Evolutionary conservation across 2,888 invertebrate genomes (phyloP), one percentile per base, ranked within the genome.

Genomic region (Campopleginae sp.): DNA sequence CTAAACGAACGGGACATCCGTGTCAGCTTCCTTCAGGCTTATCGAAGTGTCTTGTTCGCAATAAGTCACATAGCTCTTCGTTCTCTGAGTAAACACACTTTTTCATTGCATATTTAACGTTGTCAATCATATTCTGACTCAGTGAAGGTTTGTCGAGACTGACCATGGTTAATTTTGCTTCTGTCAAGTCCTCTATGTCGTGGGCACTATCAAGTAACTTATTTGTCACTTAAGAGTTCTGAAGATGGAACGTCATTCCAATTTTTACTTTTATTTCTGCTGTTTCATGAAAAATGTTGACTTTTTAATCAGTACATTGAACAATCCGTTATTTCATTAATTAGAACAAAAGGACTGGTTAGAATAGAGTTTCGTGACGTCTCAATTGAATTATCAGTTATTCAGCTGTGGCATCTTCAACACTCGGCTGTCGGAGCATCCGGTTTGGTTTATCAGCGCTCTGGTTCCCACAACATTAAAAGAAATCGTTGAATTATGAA

Each of bases 1-100:
- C 83, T 71, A 44, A 31, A 27, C 23, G 10, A 31, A 71, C 84
- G 80, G 83, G 83, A 83, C 71, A 58, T 76, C 46, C 75, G 65
- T 63, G 51, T 31, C 46, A n/a, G 75, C 42, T 19, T 23, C 33
- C 23, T 71, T 54, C 31, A 8, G 19, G 6, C 65, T 54, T 75
- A 63, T 70, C 70, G 17, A 14, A 75, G 33, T 31, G 48, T 33
- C 51, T n/a, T 23, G 17, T 12, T 31, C 23, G 8, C 8, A 33
- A 70, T 44, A 65, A 54, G 8, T 65, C n/a, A 27, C n/a, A 31
- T 17, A 33, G 12, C 46, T n/a, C 5, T 58, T 44, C 2, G 19
- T 66, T 1, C 42, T 42, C 17, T 17, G n/a, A 27, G 68, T 14
- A 5, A 2, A 38, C 51, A 46, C 6, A 46, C 38, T 33, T 71